phyloP scores from a whole-genome alignment of 1,140 invertebrate species.

The Drosophila virilis region DNA sequence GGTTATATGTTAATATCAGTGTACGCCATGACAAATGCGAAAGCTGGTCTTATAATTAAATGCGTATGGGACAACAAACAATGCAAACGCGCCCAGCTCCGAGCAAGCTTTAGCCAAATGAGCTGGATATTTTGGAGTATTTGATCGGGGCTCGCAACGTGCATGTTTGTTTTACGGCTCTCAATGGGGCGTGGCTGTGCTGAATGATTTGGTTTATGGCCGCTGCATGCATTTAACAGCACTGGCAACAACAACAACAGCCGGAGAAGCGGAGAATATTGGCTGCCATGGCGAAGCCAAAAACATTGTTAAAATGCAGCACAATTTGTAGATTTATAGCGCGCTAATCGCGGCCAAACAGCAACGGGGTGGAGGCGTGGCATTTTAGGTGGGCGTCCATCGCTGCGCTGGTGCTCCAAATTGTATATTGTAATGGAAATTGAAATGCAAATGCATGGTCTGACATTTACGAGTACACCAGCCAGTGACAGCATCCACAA shows the following conservation, averaged over 20 bases:
- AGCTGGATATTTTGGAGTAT: constrained; percentile 69
- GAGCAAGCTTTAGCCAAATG: constrained; percentile 49
- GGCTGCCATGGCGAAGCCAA: constrained; percentile 46
- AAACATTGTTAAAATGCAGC: constrained; percentile 81
- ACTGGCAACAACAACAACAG: constrained; percentile 27
- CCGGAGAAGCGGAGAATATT: constrained; percentile 34
- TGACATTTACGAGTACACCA: constrained; percentile 76
- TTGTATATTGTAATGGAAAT: constrained; percentile 80
- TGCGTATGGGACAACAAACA: constrained; percentile 75
- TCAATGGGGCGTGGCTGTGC: constrained; percentile 61
- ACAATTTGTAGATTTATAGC: constrained; percentile 81
- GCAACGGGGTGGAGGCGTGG: constrained; percentile 32
- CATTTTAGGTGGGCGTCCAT: constrained; percentile 39
- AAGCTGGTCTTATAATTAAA: constrained; percentile 67
- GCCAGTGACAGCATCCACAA: constrained; percentile 45
- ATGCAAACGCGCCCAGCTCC: constrained; percentile 55
- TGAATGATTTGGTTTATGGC: constrained; percentile 77
- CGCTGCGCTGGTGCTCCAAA: constrained; percentile 50
- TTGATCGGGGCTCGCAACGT: constrained; percentile 31
- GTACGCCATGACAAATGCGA: constrained; percentile 23
- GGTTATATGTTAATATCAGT: constrained; percentile 11
- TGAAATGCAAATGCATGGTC: constrained; percentile 79
- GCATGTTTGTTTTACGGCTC: constrained; percentile 54
- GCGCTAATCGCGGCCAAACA: constrained; percentile 79
- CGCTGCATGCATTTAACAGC: constrained; percentile 75